phyloP scores from a whole-genome alignment of 2,888 invertebrate genomes.

The Emmelina monodactyla region DNA sequence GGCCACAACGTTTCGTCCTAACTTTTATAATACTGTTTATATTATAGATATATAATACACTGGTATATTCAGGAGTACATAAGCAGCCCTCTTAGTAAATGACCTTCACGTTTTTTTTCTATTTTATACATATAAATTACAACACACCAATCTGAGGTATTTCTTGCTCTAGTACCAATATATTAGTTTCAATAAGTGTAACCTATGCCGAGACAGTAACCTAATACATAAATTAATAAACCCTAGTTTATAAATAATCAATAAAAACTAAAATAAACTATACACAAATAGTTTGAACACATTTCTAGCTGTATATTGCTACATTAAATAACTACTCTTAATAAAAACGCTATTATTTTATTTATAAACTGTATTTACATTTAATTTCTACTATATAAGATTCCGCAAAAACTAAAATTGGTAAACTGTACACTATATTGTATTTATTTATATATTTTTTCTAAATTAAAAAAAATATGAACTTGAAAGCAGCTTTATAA shows the following conservation, averaged over 20 bases:
- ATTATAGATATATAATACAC: conserved; percentile 19
- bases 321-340: conserved; percentile 37
- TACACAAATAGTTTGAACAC: conserved; percentile 54
- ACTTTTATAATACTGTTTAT: conserved; percentile 40
- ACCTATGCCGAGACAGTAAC: conserved; percentile 21
- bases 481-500: too few species aligned
- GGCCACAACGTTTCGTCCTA: conserved; percentile 19
- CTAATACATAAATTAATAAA: conserved; percentile 47
- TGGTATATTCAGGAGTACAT: conserved; percentile 11
- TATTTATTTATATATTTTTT: too few species aligned
- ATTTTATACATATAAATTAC: too few species aligned
- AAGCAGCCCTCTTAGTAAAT: conserved; percentile 14
- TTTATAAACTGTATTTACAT: conserved; percentile 42
- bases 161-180: not conserved
- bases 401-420: conserved; percentile 30
- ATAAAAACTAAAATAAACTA: conserved; percentile 33
- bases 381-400: conserved; percentile 23
- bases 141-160: conserved; percentile 1
- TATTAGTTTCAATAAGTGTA: not conserved
- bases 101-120: conserved; percentile 16
- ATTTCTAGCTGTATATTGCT: conserved; percentile 62
- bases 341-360: conserved; percentile 45
- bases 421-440: conserved; percentile 44
- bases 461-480: too few species aligned
- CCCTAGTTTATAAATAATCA: conserved; percentile 46